A percentile compares a stretch with the other conserved stretches of the same genome.
These are phyloP conservation scores for Odocoileus virginianus DNA, from an alignment of 2,113 vertebrate species.

Conservation along the genomic window DNA sequence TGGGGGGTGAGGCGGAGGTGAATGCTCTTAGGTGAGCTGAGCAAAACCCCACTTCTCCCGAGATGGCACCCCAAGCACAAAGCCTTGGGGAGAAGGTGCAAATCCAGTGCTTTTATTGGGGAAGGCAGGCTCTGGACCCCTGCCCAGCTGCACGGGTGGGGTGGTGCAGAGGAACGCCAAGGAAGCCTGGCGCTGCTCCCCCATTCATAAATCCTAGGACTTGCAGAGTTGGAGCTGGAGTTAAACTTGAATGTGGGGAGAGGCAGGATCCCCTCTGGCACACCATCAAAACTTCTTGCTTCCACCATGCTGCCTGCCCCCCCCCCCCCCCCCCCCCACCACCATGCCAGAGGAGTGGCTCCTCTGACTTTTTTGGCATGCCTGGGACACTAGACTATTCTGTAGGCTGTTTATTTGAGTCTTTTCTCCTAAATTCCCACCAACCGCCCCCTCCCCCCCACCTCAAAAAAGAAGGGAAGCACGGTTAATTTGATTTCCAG, in stretches of 20 bases:
- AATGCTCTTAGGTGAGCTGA: neutral
- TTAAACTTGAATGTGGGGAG: neutral
- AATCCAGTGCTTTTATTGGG: neutral
- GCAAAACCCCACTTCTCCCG: neutral
- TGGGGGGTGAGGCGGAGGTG: neutral
- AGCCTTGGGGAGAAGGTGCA: neutral
- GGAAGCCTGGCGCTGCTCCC: neutral
- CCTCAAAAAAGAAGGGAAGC: neutral
- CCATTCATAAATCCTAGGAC: neutral
- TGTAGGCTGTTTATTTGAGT: neutral
- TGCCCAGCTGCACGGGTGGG: accelerated
- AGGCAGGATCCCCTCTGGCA: neutral
- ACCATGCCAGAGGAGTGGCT: too few relatives aligned
- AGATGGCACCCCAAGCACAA: neutral
- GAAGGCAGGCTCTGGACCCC: accelerated
- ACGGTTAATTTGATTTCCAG: neutral
- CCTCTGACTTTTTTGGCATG: neutral
- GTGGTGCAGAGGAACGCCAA: accelerated
- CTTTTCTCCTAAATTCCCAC: neutral
- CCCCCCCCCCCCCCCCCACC: accelerated
- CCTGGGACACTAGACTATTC: neutral
- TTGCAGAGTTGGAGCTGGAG: neutral
- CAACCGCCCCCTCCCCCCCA: accelerated
- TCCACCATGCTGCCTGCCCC: too few relatives aligned
- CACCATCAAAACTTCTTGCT: neutral